Evolutionary conservation across 2,797 vertebrate genomes (phyloP), one percentile per base, ranked within the genome.

Genomic region (Otolemur crassicaudatus): DNA sequence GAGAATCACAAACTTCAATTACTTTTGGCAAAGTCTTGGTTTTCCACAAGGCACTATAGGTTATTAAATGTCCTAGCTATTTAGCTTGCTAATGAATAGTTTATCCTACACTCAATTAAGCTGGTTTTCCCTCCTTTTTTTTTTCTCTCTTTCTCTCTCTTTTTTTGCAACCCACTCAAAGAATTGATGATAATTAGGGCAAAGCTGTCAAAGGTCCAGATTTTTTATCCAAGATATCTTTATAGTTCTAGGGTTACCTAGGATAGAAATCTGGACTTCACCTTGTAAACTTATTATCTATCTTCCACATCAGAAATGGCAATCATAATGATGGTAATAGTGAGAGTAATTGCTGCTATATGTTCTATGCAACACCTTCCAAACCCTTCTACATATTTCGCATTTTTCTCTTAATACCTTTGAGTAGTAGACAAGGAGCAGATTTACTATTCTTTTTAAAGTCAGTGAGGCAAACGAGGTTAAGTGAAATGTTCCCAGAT

Each of bases 1-100:
- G 97, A 98, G 96, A 97, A 97, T 97, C 96, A 84, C 98, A 98
- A 95, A 97, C 94, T 98, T 97, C 96, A 97, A 94, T 97, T 97
- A 97, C 97, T 98, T 97, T 96, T 98, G 97, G 97, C 97, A 97
- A 88, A 92, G 92, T 76, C 92, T 94, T 96, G 88, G 94, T 94
- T 97, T 97, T 98, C 95, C 94, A 95, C 67, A 95, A 96, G 96
- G 96, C 89, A 85, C 75, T 96, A 93, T 94, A 98, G 95, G 94
- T 95, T 97, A 98, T 97, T 97, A 97, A 97, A 97, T 96, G 90
- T 93, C n/a, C 0, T 70, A 91, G 90, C 95, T 97, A 96, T 96
- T 98, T 95, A 94, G 94, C 91, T 97, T 96, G 87, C 77, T 97
- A 98, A 97, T 98, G 97, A 97, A 93, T 96, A 97, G 95, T 97